Evolutionary conservation across 1,140 invertebrate genomes (phyloP), one percentile per base, ranked within the genome.

Genomic region (Neodiprion virginianus): DNA sequence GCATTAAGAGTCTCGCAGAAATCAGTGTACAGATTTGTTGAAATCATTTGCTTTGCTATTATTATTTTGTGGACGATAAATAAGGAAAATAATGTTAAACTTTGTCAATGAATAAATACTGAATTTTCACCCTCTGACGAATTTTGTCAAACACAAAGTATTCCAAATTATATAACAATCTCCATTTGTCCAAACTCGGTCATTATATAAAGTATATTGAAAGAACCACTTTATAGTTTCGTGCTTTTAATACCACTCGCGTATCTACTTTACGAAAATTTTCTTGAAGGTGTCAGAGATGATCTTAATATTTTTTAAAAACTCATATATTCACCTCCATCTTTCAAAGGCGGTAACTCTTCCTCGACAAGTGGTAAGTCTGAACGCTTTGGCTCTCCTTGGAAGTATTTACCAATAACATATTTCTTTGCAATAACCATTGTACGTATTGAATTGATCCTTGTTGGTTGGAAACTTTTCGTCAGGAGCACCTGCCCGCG

Each of bases 351-450:
- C 4, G 83, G 85, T 8, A 89, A 49, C 67, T 86, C 83, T 80
- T 90, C 87, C 79, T 90, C 86, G 4, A 85, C 82, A 40, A 90
- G 79, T 77, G 84, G 73, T 61, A 90, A 87, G 77, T 90, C 87
- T n/a, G 79, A 81, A n/a, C 81, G 76, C 72, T 88, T 89, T n/a
- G 89, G 89, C 71, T 83, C 85, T 17, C 89, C 90, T 14, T 83
- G 79, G 77, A 90, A 90, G 65, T 84, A 81, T 72, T 82, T 82
- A 10, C 79, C 79, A 65, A 89, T 81, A 40, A 89, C 78, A 73
- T 86, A 89, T 78, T 88, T 89, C 78, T 84, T 89, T 40, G 84
- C 80, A 48, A 83, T 80, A 17, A 87, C 84, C 85, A 87, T 88
- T 21, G 11, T 69, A 21, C 12, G 12, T 69, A 11, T 11, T 47